Evolutionary conservation across 2,113 vertebrate genomes (phyloP).

Genomic region (Hippolais icterina): DNA sequence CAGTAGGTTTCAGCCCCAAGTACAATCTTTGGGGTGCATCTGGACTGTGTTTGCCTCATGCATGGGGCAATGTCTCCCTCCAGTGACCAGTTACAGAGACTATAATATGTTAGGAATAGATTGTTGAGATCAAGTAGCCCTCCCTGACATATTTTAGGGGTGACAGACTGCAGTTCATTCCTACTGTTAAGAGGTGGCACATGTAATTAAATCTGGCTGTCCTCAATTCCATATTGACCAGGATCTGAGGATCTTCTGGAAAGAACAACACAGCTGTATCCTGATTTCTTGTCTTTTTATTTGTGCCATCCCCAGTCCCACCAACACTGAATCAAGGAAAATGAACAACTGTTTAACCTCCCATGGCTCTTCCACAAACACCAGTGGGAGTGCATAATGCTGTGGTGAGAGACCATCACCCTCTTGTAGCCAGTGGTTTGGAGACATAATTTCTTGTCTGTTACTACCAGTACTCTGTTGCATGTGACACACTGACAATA

Average conservation of each 20-base stretch:
- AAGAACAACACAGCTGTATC: neutral
- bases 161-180: neutral
- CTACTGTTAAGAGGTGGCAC: neutral
- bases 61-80: constrained; percentile 18
- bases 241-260: neutral
- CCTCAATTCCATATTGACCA: neutral
- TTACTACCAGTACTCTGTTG: neutral
- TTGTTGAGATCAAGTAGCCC: neutral
- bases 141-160: neutral
- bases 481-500: neutral
- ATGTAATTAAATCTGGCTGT: neutral
- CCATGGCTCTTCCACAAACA: neutral
- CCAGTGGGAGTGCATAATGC: neutral
- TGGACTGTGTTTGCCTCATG: neutral
- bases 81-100: constrained; percentile 5
- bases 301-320: neutral
- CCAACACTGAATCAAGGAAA: neutral
- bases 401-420: neutral
- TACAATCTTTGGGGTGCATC: neutral
- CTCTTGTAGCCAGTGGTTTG: neutral
- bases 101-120: neutral
- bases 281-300: neutral
- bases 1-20: constrained; percentile 63
- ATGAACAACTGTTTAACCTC: neutral
- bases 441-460: neutral